These are phyloP conservation scores for Pediacus dermestoides DNA, from an alignment of 2,888 invertebrate genomes.

Conservation along the genomic window DNA sequence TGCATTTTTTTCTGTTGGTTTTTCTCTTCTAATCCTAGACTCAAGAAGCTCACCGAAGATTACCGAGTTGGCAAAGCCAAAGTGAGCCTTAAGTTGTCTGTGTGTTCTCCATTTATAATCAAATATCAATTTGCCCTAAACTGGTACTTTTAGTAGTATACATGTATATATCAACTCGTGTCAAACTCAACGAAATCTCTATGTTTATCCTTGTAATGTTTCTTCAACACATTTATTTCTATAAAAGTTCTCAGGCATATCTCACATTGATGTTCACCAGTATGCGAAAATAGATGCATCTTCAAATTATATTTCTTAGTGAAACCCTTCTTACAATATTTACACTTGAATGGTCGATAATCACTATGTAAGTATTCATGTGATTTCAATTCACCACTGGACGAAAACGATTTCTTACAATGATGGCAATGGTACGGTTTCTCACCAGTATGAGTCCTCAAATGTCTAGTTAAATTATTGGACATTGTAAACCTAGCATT, in stretches of 20 bases:
- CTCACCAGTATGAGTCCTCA: conserved; percentile 75
- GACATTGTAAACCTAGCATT: conserved; percentile 31
- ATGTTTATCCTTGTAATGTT: conserved; percentile 31
- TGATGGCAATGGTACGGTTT: conserved; percentile 72
- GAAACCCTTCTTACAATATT: conserved; percentile 50
- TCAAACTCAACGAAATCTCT: too few species aligned
- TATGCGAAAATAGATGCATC: conserved; percentile 53
- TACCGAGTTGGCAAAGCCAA: too few species aligned
- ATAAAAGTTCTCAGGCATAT: conserved; percentile 30
- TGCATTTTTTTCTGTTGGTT: too few species aligned
- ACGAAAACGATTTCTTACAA: conserved; percentile 75
- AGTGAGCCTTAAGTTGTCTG: too few species aligned
- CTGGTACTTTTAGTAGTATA: too few species aligned
- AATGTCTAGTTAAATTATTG: conserved; percentile 65
- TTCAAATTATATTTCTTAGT: conserved; percentile 46
- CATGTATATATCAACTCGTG: too few species aligned
- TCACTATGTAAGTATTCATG: conserved; percentile 50
- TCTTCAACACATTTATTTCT: conserved; percentile 28
- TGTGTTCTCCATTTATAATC: too few species aligned
- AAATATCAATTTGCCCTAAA: too few species aligned
- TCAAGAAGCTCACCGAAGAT: too few species aligned
- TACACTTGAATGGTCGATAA: conserved; percentile 46
- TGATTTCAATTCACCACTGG: conserved; percentile 54
- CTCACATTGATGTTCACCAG: conserved; percentile 36
- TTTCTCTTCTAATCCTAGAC: too few species aligned